Evolutionary conservation across 2,888 invertebrate genomes (phyloP).

Genomic region (Nebria salina): DNA sequence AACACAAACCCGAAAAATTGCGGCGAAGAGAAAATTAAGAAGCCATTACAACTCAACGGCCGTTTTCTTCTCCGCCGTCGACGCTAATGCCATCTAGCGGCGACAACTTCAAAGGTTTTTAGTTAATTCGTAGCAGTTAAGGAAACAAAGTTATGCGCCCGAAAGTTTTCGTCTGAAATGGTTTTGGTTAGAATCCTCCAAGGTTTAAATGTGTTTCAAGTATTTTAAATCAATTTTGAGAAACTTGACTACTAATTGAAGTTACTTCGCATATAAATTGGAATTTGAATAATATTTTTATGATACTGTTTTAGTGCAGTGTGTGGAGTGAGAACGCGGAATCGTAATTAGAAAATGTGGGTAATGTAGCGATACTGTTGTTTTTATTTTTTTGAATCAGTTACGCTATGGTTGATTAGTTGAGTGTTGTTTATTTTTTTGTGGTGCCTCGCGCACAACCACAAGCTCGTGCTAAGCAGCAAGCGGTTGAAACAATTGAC

Average conservation of each 20-base stretch:
- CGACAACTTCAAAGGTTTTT: constrained; percentile 53
- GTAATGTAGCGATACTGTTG: not conserved
- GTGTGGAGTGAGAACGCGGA: no score
- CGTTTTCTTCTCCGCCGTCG: not conserved
- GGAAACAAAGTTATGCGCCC: constrained; percentile 58
- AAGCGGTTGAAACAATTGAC: constrained; percentile 42
- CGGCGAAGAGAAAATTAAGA: constrained; percentile 56
- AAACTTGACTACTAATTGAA: not conserved
- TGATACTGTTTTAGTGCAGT: no score
- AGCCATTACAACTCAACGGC: constrained; percentile 54
- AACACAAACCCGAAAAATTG: not conserved
- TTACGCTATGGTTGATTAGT: constrained; percentile 3
- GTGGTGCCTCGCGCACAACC: not conserved
- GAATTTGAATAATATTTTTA: no score
- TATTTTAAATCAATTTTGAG: not conserved
- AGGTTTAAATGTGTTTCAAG: not conserved
- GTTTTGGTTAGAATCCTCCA: constrained; percentile 25
- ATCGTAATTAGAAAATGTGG: not conserved
- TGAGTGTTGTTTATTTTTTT: not conserved
- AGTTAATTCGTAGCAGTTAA: constrained; percentile 61
- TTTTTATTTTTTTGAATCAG: not conserved
- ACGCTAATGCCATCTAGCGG: not conserved
- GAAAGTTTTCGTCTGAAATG: constrained; percentile 36
- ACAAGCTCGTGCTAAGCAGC: constrained; percentile 16
- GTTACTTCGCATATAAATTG: not conserved